Evolutionary conservation across 2,113 vertebrate species (phyloP).

Genomic region (Prionailurus bengalensis): DNA sequence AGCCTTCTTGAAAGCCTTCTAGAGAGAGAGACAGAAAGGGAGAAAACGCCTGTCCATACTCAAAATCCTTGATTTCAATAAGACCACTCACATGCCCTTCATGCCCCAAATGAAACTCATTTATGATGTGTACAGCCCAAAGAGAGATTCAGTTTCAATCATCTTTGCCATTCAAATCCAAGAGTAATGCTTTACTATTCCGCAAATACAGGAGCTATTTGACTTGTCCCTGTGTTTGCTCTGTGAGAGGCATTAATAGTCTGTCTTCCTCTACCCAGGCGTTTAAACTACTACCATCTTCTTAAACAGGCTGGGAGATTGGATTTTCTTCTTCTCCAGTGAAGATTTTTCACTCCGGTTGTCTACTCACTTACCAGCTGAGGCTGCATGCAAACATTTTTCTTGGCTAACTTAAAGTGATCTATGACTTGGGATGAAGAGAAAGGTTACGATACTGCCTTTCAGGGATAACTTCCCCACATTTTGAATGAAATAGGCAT

Average conservation of each 20-base stretch:
- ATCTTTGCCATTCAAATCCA: constrained; percentile 60
- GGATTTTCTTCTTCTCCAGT: neutral
- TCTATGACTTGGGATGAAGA: neutral
- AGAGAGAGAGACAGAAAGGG: too few species aligned
- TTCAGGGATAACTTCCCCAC: constrained; percentile 15
- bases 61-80: constrained; percentile 57
- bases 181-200: constrained; percentile 33
- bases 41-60: neutral
- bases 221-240: neutral
- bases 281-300: neutral
- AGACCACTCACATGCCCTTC: constrained; percentile 61
- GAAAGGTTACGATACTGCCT: constrained; percentile 1
- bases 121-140: constrained; percentile 27
- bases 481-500: constrained; percentile 50
- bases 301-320: neutral
- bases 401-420: constrained; percentile 15
- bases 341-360: constrained; percentile 25
- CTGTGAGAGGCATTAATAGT: constrained; percentile 44
- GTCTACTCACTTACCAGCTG: neutral
- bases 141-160: constrained; percentile 68
- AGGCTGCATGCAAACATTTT: constrained; percentile 20
- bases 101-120: constrained; percentile 63
- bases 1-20: too few species aligned
- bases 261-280: neutral
- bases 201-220: constrained; percentile 13